Base-by-base conservation (phyloP, 1,140 invertebrate genomes). In the Heterodera carotae region DNA sequence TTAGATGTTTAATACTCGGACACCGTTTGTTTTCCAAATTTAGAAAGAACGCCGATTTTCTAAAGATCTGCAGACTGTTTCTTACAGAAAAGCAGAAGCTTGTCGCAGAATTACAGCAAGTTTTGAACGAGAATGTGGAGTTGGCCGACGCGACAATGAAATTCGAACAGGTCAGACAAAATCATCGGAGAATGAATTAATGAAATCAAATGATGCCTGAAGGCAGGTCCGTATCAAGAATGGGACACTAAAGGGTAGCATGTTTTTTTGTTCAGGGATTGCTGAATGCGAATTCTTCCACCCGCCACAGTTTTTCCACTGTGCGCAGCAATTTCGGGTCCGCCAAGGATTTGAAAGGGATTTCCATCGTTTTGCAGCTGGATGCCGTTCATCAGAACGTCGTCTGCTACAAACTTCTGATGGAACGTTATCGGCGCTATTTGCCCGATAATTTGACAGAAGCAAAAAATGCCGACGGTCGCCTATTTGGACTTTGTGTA, bases 331-430 rank as follows among this genome's bases (percentile, higher is more conserved):
- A 31, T 29, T 43, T 36, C 53, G 76, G 18, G 2, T 70, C 43
- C 59, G 22, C 60, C 43, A 77, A 29, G 18, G 74, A 29, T 59
- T 33, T 74, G 34, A 64, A 72, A 12, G 84, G 74, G 4, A 86
- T 86, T 68, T 82, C 82, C 39, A 68, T 83, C 29, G 84, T 83
- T 64, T 53, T 80, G 82, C 82, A 83, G n/a, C 60, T 83, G 43
- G 84, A 84, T 67, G 75, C 71, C 10, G 84, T 83, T 22, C 82
- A 83, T 72, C 82, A 83, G 56, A 82, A 83, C 64, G 66, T 83
- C n/a, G 76, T 85, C 29, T 81, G 82, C 5, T 83, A 83, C 71
- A 74, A 67, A 36, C 69, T 84, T 36, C 59, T 86, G 66, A 83
- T 83, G 82, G 82, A 86, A 59, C 18, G 82, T 8, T 83, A 83